Evolutionary conservation across 2,888 invertebrate genomes (phyloP), one percentile per base, ranked within the genome.

Genomic region (Chalcis sispes): DNA sequence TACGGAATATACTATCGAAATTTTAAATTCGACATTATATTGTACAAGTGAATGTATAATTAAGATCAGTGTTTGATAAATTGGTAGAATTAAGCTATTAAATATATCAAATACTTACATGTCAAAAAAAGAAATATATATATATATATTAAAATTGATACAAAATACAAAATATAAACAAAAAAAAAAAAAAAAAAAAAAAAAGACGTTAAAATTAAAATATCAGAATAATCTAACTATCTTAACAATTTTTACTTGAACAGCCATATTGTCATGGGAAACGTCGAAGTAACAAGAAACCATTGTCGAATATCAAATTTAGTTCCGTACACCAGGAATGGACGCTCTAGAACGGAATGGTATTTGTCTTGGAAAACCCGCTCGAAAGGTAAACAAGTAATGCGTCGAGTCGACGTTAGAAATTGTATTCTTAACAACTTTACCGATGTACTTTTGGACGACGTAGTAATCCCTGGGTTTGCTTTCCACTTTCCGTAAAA

Each of bases 291-390:
- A 0, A 96, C 93, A 66, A 97, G 89, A 88, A 96, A 96, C 92
- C 96, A 97, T 89, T 96, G 95, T 8, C 97, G 92, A 79, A 97
- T 96, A 85, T 97, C 97, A 86, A 97, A 97, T 90, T 97, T 97
- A 0, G 96, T 96, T 77, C 94, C 93, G 86, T 95, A 92, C 50
- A 97, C 93, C 56, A 97, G 89, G 58, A 96, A 87, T 0, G 97
- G 97, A 58, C 94, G 92, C 89, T 96, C 95, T 95, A 89, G 27
- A 90, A 90, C 77, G 8, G 18, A n/a, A 27, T 42, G 4, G n/a
- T 8, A 15, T 15, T 2, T 7, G 36, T 5, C 10, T 40, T 54
- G 42, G n/a, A 54, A 48, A 25, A n/a, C 25, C 15, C 4, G 13
- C 15, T 13, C 46, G 25, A 1, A 1, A 32, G 36, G n/a, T 42